phyloP scores from a whole-genome alignment of 1,140 invertebrate genomes.

The Bombus fervidus region DNA sequence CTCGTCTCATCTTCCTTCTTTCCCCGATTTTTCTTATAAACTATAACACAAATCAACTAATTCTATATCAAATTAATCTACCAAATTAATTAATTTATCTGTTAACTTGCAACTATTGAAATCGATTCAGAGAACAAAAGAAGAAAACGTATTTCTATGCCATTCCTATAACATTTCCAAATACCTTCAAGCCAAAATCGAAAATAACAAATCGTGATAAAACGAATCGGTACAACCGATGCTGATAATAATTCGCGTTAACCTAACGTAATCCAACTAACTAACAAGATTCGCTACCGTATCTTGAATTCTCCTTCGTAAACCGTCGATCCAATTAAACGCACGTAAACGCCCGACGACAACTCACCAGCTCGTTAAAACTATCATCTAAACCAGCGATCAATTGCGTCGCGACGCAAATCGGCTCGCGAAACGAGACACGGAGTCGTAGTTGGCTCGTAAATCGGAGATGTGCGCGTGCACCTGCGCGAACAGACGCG shows the following conservation, averaged over 20 bases:
- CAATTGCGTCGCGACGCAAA: not conserved
- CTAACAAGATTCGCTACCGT: not conserved
- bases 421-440: not conserved
- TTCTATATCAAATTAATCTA: not conserved
- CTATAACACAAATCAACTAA: not conserved
- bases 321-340: not conserved
- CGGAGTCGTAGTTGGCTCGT: not conserved
- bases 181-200: too few relatives aligned
- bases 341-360: not conserved
- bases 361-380: not conserved
- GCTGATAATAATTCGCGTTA: too few relatives aligned
- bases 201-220: too few relatives aligned
- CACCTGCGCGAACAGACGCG: conserved; percentile 21
- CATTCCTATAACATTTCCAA: too few relatives aligned
- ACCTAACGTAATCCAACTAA: not conserved
- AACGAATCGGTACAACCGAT: too few relatives aligned
- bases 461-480: not conserved
- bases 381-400: not conserved
- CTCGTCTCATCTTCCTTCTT: too few relatives aligned
- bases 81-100: not conserved
- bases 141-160: too few relatives aligned
- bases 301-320: not conserved
- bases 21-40: too few relatives aligned
- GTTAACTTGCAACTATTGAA: not conserved
- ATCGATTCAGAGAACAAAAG: not conserved